A percentile compares a stretch with the other conserved stretches of the same genome.
These are phyloP conservation scores for Adelosebastes latens DNA, from an alignment of 2,797 vertebrate species.

Conservation along the genomic window DNA sequence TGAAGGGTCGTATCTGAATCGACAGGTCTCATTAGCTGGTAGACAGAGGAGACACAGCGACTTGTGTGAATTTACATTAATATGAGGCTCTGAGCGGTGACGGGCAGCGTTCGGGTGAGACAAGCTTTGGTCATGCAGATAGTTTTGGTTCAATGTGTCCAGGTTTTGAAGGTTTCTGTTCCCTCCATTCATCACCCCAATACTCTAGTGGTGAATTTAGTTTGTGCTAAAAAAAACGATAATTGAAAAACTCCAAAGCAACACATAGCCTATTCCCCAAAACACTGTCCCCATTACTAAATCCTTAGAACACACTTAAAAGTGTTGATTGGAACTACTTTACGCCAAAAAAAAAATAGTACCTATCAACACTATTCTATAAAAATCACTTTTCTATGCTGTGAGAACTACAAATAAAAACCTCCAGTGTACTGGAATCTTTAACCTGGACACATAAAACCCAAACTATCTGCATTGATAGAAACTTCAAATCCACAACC, in stretches of 20 bases:
- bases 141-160: neutral
- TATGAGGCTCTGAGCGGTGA: conserved; percentile 9
- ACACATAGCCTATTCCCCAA: neutral
- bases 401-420: neutral
- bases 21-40: conserved; percentile 72
- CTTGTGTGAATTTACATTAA: conserved; percentile 49
- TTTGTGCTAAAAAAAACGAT: neutral
- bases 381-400: too few relatives aligned
- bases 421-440: neutral
- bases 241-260: neutral
- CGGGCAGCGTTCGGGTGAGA: neutral
- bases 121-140: neutral
- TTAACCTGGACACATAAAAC: neutral
- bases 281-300: neutral
- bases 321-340: neutral
- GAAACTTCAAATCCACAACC: neutral
- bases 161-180: neutral
- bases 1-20: conserved; percentile 50
- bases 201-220: neutral
- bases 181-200: neutral
- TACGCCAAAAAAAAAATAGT: neutral
- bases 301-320: neutral
- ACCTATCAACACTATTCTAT: neutral
- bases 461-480: neutral
- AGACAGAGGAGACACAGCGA: conserved; percentile 30